Evolutionary conservation across 2,113 vertebrate species (phyloP).

Genomic region (Hiodon alosoides): DNA sequence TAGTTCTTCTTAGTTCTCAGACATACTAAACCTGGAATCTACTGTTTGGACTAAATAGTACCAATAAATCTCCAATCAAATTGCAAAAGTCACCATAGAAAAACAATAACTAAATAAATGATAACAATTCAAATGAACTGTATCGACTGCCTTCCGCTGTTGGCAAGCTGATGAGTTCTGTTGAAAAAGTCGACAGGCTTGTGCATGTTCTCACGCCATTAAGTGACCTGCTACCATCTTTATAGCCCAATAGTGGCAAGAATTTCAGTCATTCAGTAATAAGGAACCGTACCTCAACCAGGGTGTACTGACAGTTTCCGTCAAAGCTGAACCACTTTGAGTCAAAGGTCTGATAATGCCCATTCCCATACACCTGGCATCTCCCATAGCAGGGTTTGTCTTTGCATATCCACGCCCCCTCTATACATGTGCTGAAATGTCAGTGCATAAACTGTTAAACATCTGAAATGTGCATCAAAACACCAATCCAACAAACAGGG

Average conservation of each 20-base stretch:
- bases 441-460: constrained; percentile 1
- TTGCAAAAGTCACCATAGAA: background rate
- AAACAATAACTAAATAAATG: background rate
- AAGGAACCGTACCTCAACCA: constrained; percentile 53
- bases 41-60: no score
- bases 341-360: constrained; percentile 67
- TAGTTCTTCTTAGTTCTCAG: background rate
- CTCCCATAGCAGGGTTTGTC: constrained; percentile 46
- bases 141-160: no score
- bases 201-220: background rate
- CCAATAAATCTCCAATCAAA: background rate
- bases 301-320: constrained; percentile 63
- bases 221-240: background rate
- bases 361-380: constrained; percentile 68
- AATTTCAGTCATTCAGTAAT: no score
- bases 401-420: constrained; percentile 53
- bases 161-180: no score
- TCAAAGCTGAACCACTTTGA: constrained; percentile 59
- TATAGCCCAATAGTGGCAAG: no score
- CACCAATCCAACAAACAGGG: background rate
- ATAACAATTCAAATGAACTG: background rate
- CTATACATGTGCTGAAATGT: constrained; percentile 45
- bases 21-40: background rate
- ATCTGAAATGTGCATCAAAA: background rate
- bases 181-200: no score